Percentiles rank a stretch among this genome's conserved stretches.
These are phyloP conservation scores for Acronicta aceris DNA, from an alignment of 2,888 invertebrate species.

Conservation along the genomic window DNA sequence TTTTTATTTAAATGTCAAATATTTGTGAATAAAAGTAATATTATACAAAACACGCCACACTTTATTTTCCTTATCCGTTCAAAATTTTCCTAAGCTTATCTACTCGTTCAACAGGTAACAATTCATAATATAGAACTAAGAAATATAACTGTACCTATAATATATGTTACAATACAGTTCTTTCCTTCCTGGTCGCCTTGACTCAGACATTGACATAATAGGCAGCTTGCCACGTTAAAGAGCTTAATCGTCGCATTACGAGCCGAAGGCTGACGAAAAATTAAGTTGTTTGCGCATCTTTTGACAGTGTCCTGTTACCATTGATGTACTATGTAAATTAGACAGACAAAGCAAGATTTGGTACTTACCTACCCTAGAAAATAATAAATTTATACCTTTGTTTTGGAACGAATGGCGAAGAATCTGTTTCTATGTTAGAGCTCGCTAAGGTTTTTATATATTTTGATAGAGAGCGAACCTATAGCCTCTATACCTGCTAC, in stretches of 20 bases:
- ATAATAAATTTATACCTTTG: too few relatives aligned
- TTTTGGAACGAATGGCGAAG: too few relatives aligned
- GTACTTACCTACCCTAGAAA: too few relatives aligned
- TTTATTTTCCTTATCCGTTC: neutral
- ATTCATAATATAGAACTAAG: neutral
- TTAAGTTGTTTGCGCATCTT: neutral
- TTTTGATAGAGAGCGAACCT: too few relatives aligned
- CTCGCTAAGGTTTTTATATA: too few relatives aligned
- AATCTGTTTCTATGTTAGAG: too few relatives aligned
- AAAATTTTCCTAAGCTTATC: neutral
- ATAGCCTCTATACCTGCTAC: too few relatives aligned
- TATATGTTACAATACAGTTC: neutral
- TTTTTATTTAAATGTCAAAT: too few relatives aligned
- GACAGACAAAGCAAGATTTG: too few relatives aligned
- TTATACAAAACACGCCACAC: too few relatives aligned
- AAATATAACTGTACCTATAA: neutral
- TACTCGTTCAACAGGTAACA: neutral
- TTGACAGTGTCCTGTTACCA: constrained; percentile 2
- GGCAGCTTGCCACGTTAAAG: constrained; percentile 32
- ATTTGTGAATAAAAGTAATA: too few relatives aligned
- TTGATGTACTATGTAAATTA: neutral
- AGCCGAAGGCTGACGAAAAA: constrained; percentile 32
- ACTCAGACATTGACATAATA: constrained; percentile 12
- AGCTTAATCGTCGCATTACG: constrained; percentile 35
- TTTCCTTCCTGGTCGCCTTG: constrained; percentile 44